phyloP scores from a whole-genome alignment of 2,888 invertebrate species.

The Heliconius erato region DNA sequence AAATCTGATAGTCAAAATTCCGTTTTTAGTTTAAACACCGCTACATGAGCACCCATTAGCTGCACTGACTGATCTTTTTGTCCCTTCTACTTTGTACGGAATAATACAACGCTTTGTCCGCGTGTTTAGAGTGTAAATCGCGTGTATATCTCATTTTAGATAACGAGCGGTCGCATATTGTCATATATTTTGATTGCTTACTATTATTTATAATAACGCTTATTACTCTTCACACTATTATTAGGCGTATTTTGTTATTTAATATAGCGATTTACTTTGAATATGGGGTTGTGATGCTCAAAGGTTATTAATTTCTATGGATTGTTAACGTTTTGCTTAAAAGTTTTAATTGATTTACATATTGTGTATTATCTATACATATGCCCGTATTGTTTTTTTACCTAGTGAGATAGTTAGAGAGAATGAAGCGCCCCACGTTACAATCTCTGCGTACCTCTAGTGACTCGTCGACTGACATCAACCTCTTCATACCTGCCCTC shows the following conservation, averaged over 20 bases:
- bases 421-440: background rate
- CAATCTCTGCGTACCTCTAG: background rate
- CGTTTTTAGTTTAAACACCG: conserved; percentile 66
- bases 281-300: conserved; percentile 42
- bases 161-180: conserved; percentile 51
- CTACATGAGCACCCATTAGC: conserved; percentile 67
- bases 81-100: conserved; percentile 60
- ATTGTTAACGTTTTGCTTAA: conserved; percentile 27
- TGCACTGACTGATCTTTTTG: conserved; percentile 66
- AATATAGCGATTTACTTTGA: conserved; percentile 43
- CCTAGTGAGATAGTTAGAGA: background rate
- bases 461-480: background rate
- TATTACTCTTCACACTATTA: conserved; percentile 50
- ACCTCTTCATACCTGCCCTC: no score
- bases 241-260: conserved; percentile 47
- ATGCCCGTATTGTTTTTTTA: background rate
- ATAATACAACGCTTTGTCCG: conserved; percentile 64
- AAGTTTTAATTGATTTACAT: background rate
- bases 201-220: conserved; percentile 57
- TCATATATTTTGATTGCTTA: conserved; percentile 58
- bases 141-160: conserved; percentile 59
- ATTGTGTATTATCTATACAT: background rate
- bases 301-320: conserved; percentile 43
- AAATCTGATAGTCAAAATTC: conserved; percentile 58
- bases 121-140: conserved; percentile 65